These are phyloP conservation scores for Drosophila tani DNA, from an alignment of 1,140 invertebrate species.

Conservation along the genomic window DNA sequence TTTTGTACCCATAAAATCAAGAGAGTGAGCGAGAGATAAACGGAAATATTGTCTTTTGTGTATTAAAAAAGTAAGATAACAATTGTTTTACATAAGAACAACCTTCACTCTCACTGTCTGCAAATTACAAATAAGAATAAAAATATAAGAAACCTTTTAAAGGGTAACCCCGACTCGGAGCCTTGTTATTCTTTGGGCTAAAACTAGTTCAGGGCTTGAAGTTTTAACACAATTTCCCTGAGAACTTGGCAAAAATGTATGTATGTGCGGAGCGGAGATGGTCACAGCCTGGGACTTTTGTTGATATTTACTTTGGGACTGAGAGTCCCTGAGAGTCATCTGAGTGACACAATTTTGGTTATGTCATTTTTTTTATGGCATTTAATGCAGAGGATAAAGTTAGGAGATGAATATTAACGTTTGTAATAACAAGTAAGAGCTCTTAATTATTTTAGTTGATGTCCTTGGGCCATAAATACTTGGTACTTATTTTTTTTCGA, in stretches of 20 bases:
- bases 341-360: constrained; percentile 22
- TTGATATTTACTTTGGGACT: constrained; percentile 23
- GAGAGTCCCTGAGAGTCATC: constrained; percentile 14
- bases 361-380: neutral
- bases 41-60: constrained; percentile 26
- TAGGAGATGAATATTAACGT: neutral
- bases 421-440: neutral
- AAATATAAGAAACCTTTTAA: neutral
- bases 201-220: constrained; percentile 2
- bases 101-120: neutral
- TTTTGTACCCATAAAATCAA: constrained; percentile 21
- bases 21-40: neutral
- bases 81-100: neutral
- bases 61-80: constrained; percentile 18
- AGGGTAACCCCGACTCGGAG: neutral
- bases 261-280: neutral
- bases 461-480: neutral
- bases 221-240: neutral
- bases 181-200: neutral
- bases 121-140: too few species aligned
- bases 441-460: neutral
- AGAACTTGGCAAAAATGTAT: neutral
- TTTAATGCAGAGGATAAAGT: neutral
- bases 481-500: neutral
- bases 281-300: constrained; percentile 7